Percentiles rank a stretch among this genome's conserved stretches.
These are phyloP conservation scores for Uria aalge DNA, from an alignment of 2,113 vertebrate genomes.

Conservation along the genomic window DNA sequence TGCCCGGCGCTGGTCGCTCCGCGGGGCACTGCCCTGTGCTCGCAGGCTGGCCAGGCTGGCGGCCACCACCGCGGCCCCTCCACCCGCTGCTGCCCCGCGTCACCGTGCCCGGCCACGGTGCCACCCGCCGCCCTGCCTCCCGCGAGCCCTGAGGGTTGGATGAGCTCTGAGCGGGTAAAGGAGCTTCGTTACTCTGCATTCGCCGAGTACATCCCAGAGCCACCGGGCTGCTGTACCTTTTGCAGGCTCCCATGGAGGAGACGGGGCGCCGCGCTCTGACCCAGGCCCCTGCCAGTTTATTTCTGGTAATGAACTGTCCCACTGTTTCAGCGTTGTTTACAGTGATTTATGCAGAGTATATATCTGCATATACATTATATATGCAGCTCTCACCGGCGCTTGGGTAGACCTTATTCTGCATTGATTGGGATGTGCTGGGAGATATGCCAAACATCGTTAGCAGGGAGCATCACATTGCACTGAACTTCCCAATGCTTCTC, in stretches of 20 bases:
- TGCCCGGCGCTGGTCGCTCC: not conserved
- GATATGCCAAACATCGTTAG: not conserved
- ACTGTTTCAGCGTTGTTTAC: not conserved
- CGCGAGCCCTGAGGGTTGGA: rapidly evolving
- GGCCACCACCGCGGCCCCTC: not conserved
- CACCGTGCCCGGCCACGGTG: rapidly evolving
- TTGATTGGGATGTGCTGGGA: not conserved
- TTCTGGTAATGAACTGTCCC: not conserved
- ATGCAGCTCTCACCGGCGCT: not conserved
- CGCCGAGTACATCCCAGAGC: not conserved
- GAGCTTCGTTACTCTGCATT: not conserved
- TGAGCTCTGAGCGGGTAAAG: not conserved
- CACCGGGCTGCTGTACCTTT: not conserved
- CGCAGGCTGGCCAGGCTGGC: not conserved
- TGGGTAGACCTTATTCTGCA: not conserved
- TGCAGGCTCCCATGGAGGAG: not conserved
- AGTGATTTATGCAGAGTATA: not conserved
- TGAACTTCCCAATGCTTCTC: not conserved
- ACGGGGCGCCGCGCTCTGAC: not conserved
- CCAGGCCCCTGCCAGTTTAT: not conserved
- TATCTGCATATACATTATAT: constrained; percentile 25
- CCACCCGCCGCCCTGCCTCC: not conserved
- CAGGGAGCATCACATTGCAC: not conserved
- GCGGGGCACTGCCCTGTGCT: not conserved
- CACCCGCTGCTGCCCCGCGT: not conserved